Evolutionary conservation across 2,888 invertebrate genomes (phyloP), one percentile per base, ranked within the genome.

Genomic region (Keiferia lycopersicella): DNA sequence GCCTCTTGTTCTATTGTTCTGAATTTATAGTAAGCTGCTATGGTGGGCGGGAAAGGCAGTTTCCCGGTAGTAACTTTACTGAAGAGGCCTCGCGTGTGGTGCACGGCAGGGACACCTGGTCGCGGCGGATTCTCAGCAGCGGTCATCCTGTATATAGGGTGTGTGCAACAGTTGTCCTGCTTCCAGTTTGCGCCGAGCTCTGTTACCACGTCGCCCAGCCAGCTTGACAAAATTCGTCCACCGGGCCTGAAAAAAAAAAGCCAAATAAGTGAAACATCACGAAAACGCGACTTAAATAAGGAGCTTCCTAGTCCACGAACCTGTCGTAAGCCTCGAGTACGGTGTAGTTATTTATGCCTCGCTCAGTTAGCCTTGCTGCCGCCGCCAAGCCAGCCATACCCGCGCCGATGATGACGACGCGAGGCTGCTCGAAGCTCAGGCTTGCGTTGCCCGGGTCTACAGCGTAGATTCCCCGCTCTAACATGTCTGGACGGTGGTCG

Each of bases 351-450:
- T 86, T 93, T 65, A 96, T 93, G 26, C 96, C 96, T 66, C 95
- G 93, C 73, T 94, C 92, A 0, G 93, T 80, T 0, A 96, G 92
- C 67, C 95, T 92, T 68, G 95, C 94, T 0, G 96, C 96, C 0
- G 96, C 96, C 0, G 96, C 95, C 14, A 96, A 86, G 1, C 96
- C 96, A 0, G 96, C 95, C 83, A 96, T 94, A 16, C 96, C 96
- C 0, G 96, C 96, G 0, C 96, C 96, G 38, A 96, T 87, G 58
- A 96, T 94, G 1, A 96, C 93, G 20, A 96, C 93, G 0, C 93
- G 93, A 0, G 95, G 95, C 78, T 95, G 93, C 1, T 79, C 71
- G 66, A 72, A 86, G 62, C 85, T 85, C 73, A 78, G 71, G 11
- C 81, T 73, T 7, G 82, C 69, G 59, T 88, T 81, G 67, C 84